Evolutionary conservation across 2,113 vertebrate species (phyloP).

Genomic region (Hippotragus niger): DNA sequence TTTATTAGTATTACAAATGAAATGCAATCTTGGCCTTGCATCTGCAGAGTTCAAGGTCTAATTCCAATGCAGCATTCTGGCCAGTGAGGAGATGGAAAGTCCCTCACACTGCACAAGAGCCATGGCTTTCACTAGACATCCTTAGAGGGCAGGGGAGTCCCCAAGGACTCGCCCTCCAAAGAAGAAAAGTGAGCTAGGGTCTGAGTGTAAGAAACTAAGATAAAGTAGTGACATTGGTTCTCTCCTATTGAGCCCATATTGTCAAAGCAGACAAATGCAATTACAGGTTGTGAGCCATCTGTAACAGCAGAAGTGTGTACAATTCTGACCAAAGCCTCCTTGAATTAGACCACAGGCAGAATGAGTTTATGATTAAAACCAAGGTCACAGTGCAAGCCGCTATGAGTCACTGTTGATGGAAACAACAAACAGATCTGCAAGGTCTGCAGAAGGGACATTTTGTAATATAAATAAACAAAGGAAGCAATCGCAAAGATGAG

Average conservation of each 20-base stretch:
- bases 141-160: not conserved
- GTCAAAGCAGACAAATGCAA: not conserved
- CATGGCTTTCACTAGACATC: not conserved
- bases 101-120: not conserved
- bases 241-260: not conserved
- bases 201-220: not conserved
- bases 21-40: not conserved
- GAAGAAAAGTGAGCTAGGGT: not conserved
- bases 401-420: not conserved
- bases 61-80: not conserved
- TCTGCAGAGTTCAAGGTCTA: not conserved
- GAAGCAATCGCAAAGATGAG: not conserved
- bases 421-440: not conserved
- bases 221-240: not conserved
- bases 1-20: not conserved
- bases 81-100: not conserved
- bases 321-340: not conserved
- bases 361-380: not conserved
- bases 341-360: not conserved
- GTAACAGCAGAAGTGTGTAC: not conserved
- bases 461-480: not conserved
- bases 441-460: not conserved
- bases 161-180: not conserved
- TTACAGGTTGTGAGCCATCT: not conserved
- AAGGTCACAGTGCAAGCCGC: not conserved